These are phyloP conservation scores for Leistus spinibarbis DNA, from an alignment of 2,888 invertebrate species.

Conservation along the genomic window DNA sequence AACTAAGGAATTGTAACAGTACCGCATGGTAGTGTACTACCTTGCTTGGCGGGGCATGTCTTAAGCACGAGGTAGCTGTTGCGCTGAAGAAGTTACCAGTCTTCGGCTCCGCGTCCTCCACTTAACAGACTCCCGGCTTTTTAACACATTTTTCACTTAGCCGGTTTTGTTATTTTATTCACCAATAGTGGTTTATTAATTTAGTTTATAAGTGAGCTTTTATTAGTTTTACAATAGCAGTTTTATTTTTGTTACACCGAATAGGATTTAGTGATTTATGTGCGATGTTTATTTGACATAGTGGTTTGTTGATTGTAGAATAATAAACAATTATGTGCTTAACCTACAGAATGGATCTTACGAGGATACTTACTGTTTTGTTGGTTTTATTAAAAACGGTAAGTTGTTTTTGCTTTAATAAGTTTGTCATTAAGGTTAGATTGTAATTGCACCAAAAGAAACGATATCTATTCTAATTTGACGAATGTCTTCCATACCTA, in stretches of 20 bases:
- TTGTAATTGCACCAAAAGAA: not conserved
- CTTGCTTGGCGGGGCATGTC: not conserved
- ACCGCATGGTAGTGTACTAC: too few species aligned
- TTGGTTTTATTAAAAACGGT: constrained; percentile 16
- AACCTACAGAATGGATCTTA: not conserved
- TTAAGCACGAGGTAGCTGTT: not conserved
- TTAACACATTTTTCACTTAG: not conserved
- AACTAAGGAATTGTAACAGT: not conserved
- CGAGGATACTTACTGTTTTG: constrained; percentile 21
- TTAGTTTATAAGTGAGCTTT: not conserved
- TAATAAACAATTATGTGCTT: not conserved
- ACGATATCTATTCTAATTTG: too few species aligned
- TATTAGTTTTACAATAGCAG: not conserved
- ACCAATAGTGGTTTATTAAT: not conserved
- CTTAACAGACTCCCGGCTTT: not conserved
- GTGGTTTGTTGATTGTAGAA: not conserved
- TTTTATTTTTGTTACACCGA: not conserved
- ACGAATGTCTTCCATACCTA: too few species aligned
- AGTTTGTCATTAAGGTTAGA: not conserved
- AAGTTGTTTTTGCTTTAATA: constrained; percentile 4
- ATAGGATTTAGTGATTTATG: not conserved
- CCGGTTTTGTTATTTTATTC: not conserved
- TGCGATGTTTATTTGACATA: constrained; percentile 1
- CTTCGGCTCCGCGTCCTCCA: not conserved
- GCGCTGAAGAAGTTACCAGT: not conserved